Base-by-base conservation (phyloP, 2,113 vertebrate species). In the Zootoca vivipara region DNA sequence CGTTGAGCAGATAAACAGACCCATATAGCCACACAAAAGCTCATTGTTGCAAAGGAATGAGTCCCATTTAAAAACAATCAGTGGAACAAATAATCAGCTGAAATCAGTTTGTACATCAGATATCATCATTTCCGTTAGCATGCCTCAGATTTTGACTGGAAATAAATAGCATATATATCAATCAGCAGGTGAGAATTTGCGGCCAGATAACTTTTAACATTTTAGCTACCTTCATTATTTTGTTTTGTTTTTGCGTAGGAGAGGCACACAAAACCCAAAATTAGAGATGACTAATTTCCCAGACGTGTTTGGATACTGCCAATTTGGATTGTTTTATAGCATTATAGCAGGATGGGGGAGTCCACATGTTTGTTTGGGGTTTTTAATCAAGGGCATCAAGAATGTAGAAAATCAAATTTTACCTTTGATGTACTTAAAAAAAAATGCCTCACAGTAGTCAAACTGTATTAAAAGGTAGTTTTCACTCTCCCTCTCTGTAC, bases 301-400 rank as follows among this genome's bases (percentile, higher is more conserved):
- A 73, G 2, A 62, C 69, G 74, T 58, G 40, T 38, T 40, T 28
- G 82, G 78, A n/a, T 1, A 5, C 52, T 7, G 0, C 0, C 2
- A 70, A 56, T 0, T 0, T 0, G 1, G 33, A 87, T 88, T 62
- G 81, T 89, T 56, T 0, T 3, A 46, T 64, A 30, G 82, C 74
- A n/a, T 22, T 40, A 40, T 24, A 13, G 0, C 26, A 40, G 35
- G 79, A 7, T 12, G 0, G 0, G 26, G 3, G 9, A 72, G 0
- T 0, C 42, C 2, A 5, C 81, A 35, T 3, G 40, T 81, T 67
- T 18, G 6, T 26, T 73, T 40, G 3, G 46, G 72, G 35, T 82
- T 7, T 72, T 65, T 40, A n/a, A 89, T 77, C 9, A 46, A 67
- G 8, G 30, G 30, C 33, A 75, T 26, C 3, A 2, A 0, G 20